These are phyloP conservation scores for Drosophila ananassae DNA, from an alignment of 1,140 invertebrate genomes.

Conservation along the genomic window DNA sequence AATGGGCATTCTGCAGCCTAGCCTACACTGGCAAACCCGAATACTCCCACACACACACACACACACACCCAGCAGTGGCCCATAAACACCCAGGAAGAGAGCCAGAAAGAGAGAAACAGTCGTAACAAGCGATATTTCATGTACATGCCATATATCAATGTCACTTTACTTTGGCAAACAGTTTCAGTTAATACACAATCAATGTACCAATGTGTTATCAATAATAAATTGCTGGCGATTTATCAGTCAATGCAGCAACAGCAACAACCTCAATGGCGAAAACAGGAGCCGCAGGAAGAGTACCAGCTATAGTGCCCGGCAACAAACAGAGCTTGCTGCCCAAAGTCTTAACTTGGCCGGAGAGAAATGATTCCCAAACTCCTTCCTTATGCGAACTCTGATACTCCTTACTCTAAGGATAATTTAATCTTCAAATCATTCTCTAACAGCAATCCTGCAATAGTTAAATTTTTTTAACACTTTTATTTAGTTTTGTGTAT, in stretches of 20 bases:
- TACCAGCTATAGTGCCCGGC: slow-evolving; percentile 16
- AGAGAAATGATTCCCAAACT: neutral
- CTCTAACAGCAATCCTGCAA: too few species aligned
- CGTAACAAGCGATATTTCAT: slow-evolving; percentile 80
- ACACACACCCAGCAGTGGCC: neutral
- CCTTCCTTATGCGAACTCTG: neutral
- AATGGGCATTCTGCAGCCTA: slow-evolving; percentile 59
- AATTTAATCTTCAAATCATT: neutral
- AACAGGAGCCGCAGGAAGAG: slow-evolving; percentile 3
- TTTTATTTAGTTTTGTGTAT: neutral
- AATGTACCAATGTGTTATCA: slow-evolving; percentile 83
- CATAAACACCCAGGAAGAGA: slow-evolving; percentile 1
- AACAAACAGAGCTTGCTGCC: slow-evolving; percentile 18
- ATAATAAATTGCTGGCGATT: slow-evolving; percentile 82
- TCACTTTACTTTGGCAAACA: slow-evolving; percentile 83
- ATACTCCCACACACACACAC: slow-evolving; percentile 2
- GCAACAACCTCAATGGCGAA: slow-evolving; percentile 31
- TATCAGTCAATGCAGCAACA: slow-evolving; percentile 72
- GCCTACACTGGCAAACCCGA: slow-evolving; percentile 25
- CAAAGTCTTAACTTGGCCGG: slow-evolving; percentile 68
- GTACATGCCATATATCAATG: slow-evolving; percentile 81
- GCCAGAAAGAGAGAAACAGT: slow-evolving; percentile 44
- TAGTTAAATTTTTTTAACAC: too few species aligned
- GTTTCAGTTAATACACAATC: slow-evolving; percentile 83
- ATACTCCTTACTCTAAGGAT: neutral